A percentile compares a stretch with the other conserved stretches of the same genome.
These are phyloP conservation scores for Habroteleia sp. DNA, from an alignment of 2,888 invertebrate genomes.

Conservation along the genomic window DNA sequence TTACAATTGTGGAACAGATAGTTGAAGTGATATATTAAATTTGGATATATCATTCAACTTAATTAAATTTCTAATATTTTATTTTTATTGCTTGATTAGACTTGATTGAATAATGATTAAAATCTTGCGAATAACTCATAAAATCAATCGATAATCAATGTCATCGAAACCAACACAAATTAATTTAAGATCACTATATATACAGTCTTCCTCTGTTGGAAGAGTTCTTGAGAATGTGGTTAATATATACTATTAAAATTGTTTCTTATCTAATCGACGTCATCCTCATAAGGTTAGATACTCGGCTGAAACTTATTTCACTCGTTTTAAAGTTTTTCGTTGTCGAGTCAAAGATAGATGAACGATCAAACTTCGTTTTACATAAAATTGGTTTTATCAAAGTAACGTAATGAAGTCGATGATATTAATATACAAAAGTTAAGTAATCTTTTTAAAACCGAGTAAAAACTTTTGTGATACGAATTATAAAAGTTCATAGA, in stretches of 20 bases:
- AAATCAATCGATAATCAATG: too few relatives aligned
- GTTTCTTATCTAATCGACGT: slow-evolving; percentile 26
- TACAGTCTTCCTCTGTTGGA: too few relatives aligned
- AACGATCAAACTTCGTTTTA: slow-evolving; percentile 26
- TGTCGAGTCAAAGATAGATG: slow-evolving; percentile 16
- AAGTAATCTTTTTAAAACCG: slow-evolving; percentile 6
- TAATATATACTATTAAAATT: slow-evolving; percentile 13
- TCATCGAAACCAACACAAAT: too few relatives aligned
- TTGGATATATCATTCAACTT: too few relatives aligned
- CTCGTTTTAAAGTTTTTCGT: slow-evolving; percentile 10
- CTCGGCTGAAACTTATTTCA: slow-evolving; percentile 15
- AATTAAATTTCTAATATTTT: too few relatives aligned
- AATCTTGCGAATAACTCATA: too few relatives aligned
- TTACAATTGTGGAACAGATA: too few relatives aligned
- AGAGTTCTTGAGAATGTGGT: slow-evolving; percentile 4
- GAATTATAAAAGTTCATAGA: slow-evolving; percentile 24
- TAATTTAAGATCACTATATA: too few relatives aligned
- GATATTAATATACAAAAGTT: slow-evolving; percentile 35
- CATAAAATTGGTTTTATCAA: slow-evolving; percentile 30
- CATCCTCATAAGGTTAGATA: slow-evolving; percentile 1
- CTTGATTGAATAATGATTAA: too few relatives aligned
- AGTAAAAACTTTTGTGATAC: slow-evolving; percentile 14
- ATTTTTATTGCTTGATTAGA: too few relatives aligned
- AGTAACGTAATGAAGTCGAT: slow-evolving; percentile 14
- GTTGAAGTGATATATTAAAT: too few relatives aligned